Percentiles rank a stretch among this genome's conserved stretches.
These are phyloP conservation scores for Drosophila ezoana DNA, from an alignment of 2,888 invertebrate species.

Conservation along the genomic window DNA sequence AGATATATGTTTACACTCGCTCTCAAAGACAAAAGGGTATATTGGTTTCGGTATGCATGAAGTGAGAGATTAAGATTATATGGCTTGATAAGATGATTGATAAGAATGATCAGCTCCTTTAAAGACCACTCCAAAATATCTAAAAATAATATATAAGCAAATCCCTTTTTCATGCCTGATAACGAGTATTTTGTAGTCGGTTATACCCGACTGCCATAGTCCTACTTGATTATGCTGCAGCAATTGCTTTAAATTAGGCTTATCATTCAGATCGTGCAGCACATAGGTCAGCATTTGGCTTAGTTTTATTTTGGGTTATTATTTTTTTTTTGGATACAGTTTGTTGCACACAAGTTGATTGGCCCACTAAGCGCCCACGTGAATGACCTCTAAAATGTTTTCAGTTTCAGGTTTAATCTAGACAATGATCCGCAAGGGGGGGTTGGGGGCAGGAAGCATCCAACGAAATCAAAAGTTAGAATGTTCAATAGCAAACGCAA, in stretches of 20 bases:
- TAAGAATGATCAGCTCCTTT: no score
- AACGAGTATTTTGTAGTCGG: no score
- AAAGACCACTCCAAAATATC: no score
- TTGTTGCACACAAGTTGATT: slow-evolving; percentile 69
- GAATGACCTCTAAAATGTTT: slow-evolving; percentile 70
- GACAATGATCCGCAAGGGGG: background rate
- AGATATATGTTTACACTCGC: background rate
- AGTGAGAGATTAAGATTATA: no score
- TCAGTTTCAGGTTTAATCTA: slow-evolving; percentile 6
- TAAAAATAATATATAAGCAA: no score
- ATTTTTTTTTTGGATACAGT: slow-evolving; percentile 61
- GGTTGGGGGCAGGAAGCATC: slow-evolving; percentile 22
- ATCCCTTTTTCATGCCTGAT: no score
- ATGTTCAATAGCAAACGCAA: slow-evolving; percentile 63
- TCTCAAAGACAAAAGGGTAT: no score
- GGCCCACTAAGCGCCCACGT: slow-evolving; percentile 55
- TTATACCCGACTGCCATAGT: no score
- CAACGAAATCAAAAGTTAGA: slow-evolving; percentile 66
- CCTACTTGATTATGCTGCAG: slow-evolving; percentile 2
- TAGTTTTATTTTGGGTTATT: slow-evolving; percentile 16
- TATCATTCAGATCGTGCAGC: slow-evolving; percentile 47
- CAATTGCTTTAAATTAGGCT: slow-evolving; percentile 19
- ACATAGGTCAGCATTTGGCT: slow-evolving; percentile 47
- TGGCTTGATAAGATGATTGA: no score
- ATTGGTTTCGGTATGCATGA: no score